Conservation (phyloP, 1,140 invertebrate species). For the Rhopalosiphum maidis region DNA sequence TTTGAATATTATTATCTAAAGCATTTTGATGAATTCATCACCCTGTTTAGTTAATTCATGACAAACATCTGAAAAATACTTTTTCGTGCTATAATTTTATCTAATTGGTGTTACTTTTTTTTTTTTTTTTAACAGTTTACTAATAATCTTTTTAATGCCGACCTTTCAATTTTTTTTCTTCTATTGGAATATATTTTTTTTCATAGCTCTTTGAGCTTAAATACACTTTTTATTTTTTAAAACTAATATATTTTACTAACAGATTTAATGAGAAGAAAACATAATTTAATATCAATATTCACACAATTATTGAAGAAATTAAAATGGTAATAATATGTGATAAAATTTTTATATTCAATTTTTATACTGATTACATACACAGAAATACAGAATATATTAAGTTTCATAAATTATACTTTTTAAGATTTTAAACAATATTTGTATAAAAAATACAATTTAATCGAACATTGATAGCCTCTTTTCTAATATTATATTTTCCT, state of each 20-base stretch:
- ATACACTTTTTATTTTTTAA: background rate
- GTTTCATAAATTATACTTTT: background rate
- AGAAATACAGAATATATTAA: background rate
- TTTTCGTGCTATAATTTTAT: background rate
- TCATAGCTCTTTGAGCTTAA: background rate
- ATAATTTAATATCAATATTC: background rate
- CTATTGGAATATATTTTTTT: background rate
- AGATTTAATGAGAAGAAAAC: background rate
- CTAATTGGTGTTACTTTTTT: background rate
- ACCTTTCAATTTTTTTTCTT: background rate
- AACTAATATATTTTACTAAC: background rate
- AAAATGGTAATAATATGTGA: too few species aligned
- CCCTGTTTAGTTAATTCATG: background rate
- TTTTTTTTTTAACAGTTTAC: background rate
- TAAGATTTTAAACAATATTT: background rate
- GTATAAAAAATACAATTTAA: background rate
- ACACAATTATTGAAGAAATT: background rate
- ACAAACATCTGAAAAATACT: background rate
- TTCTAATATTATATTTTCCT: too few species aligned
- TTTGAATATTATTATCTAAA: background rate
- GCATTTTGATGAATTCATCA: background rate
- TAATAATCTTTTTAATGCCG: background rate
- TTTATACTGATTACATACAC: background rate
- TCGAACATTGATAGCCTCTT: background rate
- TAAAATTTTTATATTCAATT: background rate